Base-by-base conservation (phyloP, 2,113 vertebrate species). In the Fulica atra region DNA sequence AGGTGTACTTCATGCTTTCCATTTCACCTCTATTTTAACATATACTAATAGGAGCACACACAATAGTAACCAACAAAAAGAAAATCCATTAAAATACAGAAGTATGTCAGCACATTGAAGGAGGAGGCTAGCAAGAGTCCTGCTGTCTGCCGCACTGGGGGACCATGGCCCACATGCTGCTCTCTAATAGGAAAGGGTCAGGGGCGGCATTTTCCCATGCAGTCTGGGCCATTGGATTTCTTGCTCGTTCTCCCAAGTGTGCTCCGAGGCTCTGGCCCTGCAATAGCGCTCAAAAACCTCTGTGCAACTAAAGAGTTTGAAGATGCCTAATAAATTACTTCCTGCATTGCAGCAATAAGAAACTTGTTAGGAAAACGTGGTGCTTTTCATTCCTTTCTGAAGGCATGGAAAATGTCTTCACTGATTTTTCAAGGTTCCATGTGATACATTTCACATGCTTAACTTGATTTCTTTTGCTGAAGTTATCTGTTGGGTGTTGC, bases 11-110 rank as follows among this genome's bases (percentile, higher is more conserved):
- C 73, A 35, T 46, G 33, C 68, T 88, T 95, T 46, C 81, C 42
- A 17, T 94, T 96, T 92, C 16, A 50, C 81, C 97, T 90, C 92
- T 95, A 15, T 81, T 96, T 95, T 95, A 95, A 92, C 63, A 71
- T 73, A 20, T 84, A 28, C 57, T 74, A 89, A 81, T 51, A 81
- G 91, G 92, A 91, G 65, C 84, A 76, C 36, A 95, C 92, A 88
- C 94, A 96, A 86, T 88, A 86, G 66, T 61, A 66, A 90, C 69
- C 44, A 92, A 84, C 44, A 46, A 38, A 84, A 71, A 86, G 63
- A 80, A 86, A 95, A 86, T 89, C 92, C 59, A 42, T 96, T 93
- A 72, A 59, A 96, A 59, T 79, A 78, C 33, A 38, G 0, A 93
- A 84, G 20, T 44, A 11, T 77, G 66, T n/a, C 66, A 93, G 91